A percentile compares a stretch with the other conserved stretches of the same genome.
phyloP scores from a whole-genome alignment of 2,113 vertebrate species.

The Pachyramphus minor region DNA sequence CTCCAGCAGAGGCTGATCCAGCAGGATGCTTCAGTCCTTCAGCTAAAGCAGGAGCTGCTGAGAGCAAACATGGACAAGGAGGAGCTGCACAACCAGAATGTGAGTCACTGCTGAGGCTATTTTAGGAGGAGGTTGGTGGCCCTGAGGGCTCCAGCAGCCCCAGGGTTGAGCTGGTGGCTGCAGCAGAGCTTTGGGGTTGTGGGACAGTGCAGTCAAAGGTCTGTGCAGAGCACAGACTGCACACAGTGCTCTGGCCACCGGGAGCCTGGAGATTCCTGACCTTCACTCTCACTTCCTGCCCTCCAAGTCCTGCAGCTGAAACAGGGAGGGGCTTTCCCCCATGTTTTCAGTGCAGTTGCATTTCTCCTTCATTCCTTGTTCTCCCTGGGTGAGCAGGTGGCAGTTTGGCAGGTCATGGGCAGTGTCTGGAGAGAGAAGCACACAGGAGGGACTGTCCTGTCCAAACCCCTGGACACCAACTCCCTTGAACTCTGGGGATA shows the following conservation, averaged over 20 bases:
- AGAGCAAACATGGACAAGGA: constrained; percentile 88
- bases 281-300: not conserved
- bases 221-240: not conserved
- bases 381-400: not conserved
- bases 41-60: constrained; percentile 94
- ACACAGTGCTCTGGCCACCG: not conserved
- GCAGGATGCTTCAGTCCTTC: constrained; percentile 89
- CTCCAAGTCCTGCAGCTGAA: not conserved
- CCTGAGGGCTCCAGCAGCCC: not conserved
- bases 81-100: constrained; percentile 88
- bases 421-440: not conserved
- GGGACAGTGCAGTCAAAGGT: not conserved
- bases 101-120: constrained; percentile 65
- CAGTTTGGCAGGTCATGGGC: not conserved
- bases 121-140: not conserved
- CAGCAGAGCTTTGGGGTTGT: not conserved
- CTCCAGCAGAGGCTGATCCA: constrained; percentile 89
- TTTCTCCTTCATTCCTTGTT: not conserved
- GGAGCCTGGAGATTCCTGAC: not conserved
- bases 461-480: not conserved
- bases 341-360: not conserved
- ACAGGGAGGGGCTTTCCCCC: not conserved
- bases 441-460: not conserved
- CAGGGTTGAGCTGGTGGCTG: not conserved
- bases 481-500: not conserved